Conservation (phyloP, 2,797 vertebrate species). For the Percopsis omiscomaycus region DNA sequence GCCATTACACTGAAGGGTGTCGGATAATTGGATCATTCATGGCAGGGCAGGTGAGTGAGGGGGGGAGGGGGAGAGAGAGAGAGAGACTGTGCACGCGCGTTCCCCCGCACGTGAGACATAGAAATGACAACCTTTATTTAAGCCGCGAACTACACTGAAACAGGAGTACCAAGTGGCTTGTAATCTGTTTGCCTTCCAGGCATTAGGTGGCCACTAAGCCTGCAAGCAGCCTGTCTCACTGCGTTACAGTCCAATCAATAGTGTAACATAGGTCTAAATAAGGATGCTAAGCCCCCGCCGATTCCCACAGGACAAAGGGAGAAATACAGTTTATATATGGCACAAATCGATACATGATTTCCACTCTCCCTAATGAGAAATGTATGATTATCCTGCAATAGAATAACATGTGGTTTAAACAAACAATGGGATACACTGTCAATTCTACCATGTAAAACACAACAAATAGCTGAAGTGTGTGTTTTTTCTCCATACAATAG, state of each 20-base stretch:
- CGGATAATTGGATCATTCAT: slow-evolving; percentile 44
- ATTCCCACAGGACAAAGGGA: slow-evolving; percentile 43
- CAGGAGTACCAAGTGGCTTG: neutral
- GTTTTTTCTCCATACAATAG: slow-evolving; percentile 55
- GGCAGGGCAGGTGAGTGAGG: neutral
- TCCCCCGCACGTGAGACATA: slow-evolving; percentile 8
- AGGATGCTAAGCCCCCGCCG: slow-evolving; percentile 44
- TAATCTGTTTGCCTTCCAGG: slow-evolving; percentile 6
- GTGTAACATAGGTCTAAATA: slow-evolving; percentile 62
- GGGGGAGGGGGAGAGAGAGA: slow-evolving; percentile 8
- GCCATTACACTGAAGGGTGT: slow-evolving; percentile 44
- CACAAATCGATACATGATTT: slow-evolving; percentile 6
- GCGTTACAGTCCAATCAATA: slow-evolving; percentile 63
- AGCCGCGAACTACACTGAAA: neutral
- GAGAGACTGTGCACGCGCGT: slow-evolving; percentile 6
- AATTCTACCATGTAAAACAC: slow-evolving; percentile 19
- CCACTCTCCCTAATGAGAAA: slow-evolving; percentile 59
- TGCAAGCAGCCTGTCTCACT: slow-evolving; percentile 15
- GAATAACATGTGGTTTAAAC: slow-evolving; percentile 48
- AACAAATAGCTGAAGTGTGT: slow-evolving; percentile 69
- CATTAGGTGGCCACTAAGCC: neutral
- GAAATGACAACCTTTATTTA: neutral
- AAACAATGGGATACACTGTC: slow-evolving; percentile 20
- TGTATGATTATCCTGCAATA: slow-evolving; percentile 55
- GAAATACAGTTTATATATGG: slow-evolving; percentile 36